These are phyloP conservation scores for Muscicapa adusta DNA, from an alignment of 2,113 vertebrate genomes.

Conservation along the genomic window DNA sequence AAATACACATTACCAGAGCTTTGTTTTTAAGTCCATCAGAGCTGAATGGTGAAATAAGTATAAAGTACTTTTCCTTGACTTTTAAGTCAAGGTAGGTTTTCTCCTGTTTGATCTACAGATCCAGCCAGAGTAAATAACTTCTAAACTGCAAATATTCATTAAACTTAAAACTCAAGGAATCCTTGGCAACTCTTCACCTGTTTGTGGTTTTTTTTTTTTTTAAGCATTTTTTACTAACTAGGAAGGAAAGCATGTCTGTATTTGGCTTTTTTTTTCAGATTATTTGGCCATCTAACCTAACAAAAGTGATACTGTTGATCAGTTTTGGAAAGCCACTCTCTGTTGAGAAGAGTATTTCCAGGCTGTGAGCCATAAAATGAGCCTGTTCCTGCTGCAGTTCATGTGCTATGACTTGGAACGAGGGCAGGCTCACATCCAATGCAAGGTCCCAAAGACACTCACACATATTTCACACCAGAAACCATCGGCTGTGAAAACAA, in stretches of 20 bases:
- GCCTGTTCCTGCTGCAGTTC: constrained; percentile 1
- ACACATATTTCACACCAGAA: background rate
- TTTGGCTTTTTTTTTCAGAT: background rate
- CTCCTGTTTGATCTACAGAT: background rate
- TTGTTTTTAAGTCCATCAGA: background rate
- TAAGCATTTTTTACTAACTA: background rate
- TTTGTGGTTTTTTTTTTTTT: background rate
- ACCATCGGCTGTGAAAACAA: constrained; percentile 22
- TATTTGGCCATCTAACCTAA: background rate
- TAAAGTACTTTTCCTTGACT: background rate
- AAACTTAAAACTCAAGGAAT: background rate
- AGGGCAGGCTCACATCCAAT: background rate
- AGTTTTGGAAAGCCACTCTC: background rate
- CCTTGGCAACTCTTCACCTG: background rate
- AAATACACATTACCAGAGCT: background rate
- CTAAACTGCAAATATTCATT: background rate
- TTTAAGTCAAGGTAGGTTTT: background rate
- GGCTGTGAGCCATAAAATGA: background rate
- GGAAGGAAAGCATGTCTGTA: background rate
- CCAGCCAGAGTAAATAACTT: background rate
- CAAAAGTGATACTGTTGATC: background rate
- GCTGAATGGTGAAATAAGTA: background rate
- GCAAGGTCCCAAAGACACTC: background rate
- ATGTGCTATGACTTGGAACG: background rate
- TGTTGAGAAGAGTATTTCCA: constrained; percentile 9